These are phyloP conservation scores for Drosophila funebris DNA, from an alignment of 1,140 invertebrate genomes.

Conservation along the genomic window DNA sequence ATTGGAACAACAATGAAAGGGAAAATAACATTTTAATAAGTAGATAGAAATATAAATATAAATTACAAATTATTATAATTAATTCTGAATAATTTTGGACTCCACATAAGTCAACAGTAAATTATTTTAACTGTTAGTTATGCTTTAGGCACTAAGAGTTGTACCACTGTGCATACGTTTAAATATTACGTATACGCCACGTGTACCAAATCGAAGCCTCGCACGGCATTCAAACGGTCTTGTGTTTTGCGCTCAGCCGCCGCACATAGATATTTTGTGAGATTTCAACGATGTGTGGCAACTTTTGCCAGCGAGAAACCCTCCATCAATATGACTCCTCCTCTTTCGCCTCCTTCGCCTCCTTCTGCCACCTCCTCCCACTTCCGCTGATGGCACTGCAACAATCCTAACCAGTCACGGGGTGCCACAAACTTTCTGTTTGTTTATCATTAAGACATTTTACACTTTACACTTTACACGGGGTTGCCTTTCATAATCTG, in stretches of 20 bases:
- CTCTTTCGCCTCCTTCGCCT: background rate
- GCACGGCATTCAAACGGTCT: conserved; percentile 41
- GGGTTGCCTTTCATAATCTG: conserved; percentile 75
- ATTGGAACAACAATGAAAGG: background rate
- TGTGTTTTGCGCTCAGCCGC: conserved; percentile 21
- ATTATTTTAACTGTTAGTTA: no score
- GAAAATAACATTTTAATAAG: background rate
- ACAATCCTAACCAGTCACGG: conserved; percentile 59
- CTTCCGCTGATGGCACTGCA: background rate
- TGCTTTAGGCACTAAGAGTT: no score
- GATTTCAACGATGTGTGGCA: conserved; percentile 49
- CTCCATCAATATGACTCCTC: conserved; percentile 41
- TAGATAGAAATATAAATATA: no score
- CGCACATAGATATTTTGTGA: conserved; percentile 40
- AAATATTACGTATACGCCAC: conserved; percentile 71
- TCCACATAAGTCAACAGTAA: no score
- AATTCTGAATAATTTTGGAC: no score
- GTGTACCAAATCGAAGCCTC: conserved; percentile 47
- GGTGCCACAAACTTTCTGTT: conserved; percentile 73
- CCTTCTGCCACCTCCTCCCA: background rate
- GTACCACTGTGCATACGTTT: conserved; percentile 38
- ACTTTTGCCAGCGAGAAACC: conserved; percentile 30
- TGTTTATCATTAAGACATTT: conserved; percentile 82
- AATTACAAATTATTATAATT: no score
- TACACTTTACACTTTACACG: conserved; percentile 67